These are phyloP conservation scores for Zhengitettix transpicula DNA, from an alignment of 2,888 invertebrate genomes.

Conservation along the genomic window DNA sequence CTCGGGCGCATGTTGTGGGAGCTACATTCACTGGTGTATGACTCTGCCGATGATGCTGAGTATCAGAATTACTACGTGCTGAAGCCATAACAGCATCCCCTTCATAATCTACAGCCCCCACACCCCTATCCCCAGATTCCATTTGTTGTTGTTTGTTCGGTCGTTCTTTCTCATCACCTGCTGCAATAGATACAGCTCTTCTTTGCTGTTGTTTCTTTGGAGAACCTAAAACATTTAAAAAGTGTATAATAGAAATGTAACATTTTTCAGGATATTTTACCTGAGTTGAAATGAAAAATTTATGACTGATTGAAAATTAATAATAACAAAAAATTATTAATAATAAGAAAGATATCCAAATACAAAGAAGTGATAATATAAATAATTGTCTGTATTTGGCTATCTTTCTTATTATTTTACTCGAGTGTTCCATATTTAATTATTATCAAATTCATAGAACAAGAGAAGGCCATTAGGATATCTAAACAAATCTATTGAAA, in stretches of 20 bases:
- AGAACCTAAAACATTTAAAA: constrained; percentile 21
- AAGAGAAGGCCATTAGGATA: no score
- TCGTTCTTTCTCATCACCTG: constrained; percentile 19
- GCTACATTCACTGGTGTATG: constrained; percentile 4
- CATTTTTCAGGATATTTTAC: no score
- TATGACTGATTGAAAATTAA: no score
- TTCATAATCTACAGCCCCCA: constrained; percentile 43
- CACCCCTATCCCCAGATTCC: not conserved
- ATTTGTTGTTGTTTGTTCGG: not conserved
- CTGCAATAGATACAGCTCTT: constrained; percentile 30
- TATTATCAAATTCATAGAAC: no score
- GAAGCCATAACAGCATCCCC: constrained; percentile 38
- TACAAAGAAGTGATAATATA: no score
- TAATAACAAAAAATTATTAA: no score
- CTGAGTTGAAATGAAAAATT: no score
- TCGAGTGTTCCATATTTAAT: no score
- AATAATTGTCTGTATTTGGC: no score
- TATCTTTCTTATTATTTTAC: no score
- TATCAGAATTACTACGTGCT: constrained; percentile 28
- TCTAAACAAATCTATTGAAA: not conserved
- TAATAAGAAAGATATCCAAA: no score
- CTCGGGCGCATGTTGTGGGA: constrained; percentile 28
- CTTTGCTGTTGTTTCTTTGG: constrained; percentile 26
- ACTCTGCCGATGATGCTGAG: constrained; percentile 26
- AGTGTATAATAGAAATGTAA: not conserved